Conservation (phyloP, 2,888 invertebrate genomes). For the Epinotia brunnichana region DNA sequence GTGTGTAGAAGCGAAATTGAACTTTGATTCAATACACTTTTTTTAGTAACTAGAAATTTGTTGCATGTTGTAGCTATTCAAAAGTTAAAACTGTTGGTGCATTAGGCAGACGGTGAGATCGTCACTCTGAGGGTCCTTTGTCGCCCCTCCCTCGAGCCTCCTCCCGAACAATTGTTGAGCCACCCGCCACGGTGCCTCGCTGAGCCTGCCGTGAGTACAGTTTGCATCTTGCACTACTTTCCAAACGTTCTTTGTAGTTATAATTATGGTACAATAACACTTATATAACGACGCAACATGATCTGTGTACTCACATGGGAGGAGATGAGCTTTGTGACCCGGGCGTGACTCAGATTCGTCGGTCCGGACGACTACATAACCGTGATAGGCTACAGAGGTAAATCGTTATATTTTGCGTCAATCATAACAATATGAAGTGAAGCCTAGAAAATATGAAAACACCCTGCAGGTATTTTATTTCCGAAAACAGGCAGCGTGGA, state of each 20-base stretch:
- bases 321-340: not conserved
- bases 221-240: conserved; percentile 25
- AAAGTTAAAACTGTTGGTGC: conserved; percentile 29
- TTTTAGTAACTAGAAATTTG: not conserved
- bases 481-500: no score
- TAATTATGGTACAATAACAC: conserved; percentile 18
- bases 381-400: not conserved
- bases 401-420: not conserved
- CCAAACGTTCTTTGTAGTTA: conserved; percentile 17
- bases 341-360: not conserved
- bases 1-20: no score
- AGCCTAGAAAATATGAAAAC: no score
- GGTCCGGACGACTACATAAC: not conserved
- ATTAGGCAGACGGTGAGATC: conserved; percentile 44
- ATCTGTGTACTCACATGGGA: not conserved
- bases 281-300: not conserved
- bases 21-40: not conserved
- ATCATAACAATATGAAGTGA: no score
- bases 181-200: conserved; percentile 47
- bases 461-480: no score
- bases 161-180: conserved; percentile 65
- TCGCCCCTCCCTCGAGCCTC: conserved; percentile 59
- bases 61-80: conserved; percentile 12
- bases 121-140: conserved; percentile 71
- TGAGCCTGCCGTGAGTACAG: conserved; percentile 24